A percentile compares a stretch with the other conserved stretches of the same genome.
Evolutionary conservation across 2,113 vertebrate genomes (phyloP).

Genomic region (Halichoeres trimaculatus): DNA sequence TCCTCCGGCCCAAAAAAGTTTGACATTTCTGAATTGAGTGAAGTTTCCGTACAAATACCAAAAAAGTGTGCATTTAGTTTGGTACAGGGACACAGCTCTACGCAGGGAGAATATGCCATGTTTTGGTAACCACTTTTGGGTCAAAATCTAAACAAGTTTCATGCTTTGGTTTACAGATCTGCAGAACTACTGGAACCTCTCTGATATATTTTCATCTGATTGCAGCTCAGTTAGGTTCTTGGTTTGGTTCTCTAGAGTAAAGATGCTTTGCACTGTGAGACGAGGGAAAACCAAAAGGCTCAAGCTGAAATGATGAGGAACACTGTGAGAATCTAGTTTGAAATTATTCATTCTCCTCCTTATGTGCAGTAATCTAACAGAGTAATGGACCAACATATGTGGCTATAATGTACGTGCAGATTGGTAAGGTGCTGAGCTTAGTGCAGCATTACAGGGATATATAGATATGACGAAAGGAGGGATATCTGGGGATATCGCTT

Average conservation of each 20-base stretch:
- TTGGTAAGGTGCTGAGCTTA: background rate
- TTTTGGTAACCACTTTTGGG: background rate
- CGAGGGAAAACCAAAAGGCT: background rate
- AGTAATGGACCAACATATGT: slow-evolving; percentile 11
- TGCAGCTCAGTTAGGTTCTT: background rate
- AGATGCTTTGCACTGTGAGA: background rate
- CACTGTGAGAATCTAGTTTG: background rate
- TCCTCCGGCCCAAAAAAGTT: too few relatives aligned
- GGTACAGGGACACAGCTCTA: too few relatives aligned
- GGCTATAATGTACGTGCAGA: slow-evolving; percentile 9
- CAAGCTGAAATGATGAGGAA: background rate
- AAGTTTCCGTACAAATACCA: too few relatives aligned
- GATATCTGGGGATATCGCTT: slow-evolving; percentile 20
- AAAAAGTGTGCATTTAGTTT: too few relatives aligned
- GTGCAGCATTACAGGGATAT: background rate
- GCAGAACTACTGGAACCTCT: background rate
- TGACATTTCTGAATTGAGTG: too few relatives aligned
- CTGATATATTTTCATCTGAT: too few relatives aligned
- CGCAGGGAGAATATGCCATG: too few relatives aligned
- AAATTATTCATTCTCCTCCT: background rate
- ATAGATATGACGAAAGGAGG: slow-evolving; percentile 2
- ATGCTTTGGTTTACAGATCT: background rate
- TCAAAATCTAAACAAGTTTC: background rate
- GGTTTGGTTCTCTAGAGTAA: too few relatives aligned
- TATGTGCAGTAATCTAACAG: slow-evolving; percentile 6